These are phyloP conservation scores for Heterotilapia buettikoferi DNA, from an alignment of 2,113 vertebrate species.

Conservation along the genomic window DNA sequence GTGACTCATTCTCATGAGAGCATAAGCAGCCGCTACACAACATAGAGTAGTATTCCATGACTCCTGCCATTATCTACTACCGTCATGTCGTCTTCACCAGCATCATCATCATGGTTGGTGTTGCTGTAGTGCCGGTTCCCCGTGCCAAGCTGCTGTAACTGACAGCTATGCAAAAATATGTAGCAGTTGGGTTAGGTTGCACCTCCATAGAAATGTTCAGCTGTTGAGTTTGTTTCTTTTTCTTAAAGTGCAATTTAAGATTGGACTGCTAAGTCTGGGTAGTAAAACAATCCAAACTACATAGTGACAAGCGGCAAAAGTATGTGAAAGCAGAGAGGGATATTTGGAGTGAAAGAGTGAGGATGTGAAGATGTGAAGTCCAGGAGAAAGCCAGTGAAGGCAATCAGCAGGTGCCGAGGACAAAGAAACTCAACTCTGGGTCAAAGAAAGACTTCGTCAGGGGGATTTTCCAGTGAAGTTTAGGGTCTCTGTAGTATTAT, in stretches of 20 bases:
- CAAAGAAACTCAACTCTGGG: conserved; percentile 9
- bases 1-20: conserved; percentile 57
- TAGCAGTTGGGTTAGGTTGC: neutral
- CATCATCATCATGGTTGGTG: neutral
- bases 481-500: conserved; percentile 58
- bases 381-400: neutral
- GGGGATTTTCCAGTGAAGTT: conserved; percentile 48
- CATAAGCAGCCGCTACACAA: conserved; percentile 50
- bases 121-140: neutral
- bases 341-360: neutral
- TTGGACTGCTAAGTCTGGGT: neutral
- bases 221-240: neutral
- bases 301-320: neutral
- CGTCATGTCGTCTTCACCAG: conserved; percentile 21
- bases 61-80: conserved; percentile 1
- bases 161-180: neutral
- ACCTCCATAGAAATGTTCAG: conserved; percentile 25
- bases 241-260: neutral
- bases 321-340: neutral
- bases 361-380: neutral
- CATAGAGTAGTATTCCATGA: conserved; percentile 65
- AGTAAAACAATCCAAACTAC: neutral
- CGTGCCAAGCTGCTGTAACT: conserved; percentile 12
- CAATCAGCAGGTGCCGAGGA: conserved; percentile 18
- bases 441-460: neutral